Conservation (phyloP, 2,888 invertebrate genomes). For the Drosophila cognata region DNA sequence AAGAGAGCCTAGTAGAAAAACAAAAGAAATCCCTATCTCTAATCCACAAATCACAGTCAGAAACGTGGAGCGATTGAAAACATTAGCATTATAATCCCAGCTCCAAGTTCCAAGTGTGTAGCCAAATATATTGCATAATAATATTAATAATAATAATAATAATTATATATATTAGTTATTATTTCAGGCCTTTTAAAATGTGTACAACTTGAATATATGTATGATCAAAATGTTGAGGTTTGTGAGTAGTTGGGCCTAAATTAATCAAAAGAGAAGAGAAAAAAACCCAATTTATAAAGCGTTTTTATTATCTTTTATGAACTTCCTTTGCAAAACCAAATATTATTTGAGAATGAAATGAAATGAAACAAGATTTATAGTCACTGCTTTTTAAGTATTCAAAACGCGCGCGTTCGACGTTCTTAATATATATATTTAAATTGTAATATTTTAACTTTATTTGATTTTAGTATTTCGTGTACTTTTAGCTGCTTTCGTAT, state of each 20-base stretch:
- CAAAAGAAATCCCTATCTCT: slow-evolving; percentile 26
- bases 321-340: slow-evolving; percentile 75
- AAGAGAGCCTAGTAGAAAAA: slow-evolving; percentile 11
- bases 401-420: slow-evolving; percentile 28
- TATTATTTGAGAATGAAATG: slow-evolving; percentile 61
- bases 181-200: slow-evolving; percentile 66
- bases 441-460: slow-evolving; percentile 13
- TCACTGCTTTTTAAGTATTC: slow-evolving; percentile 74
- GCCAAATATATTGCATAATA: slow-evolving; percentile 74
- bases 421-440: slow-evolving; percentile 31
- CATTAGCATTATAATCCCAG: slow-evolving; percentile 11
- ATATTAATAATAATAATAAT: slow-evolving; percentile 12
- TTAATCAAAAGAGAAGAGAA: slow-evolving; percentile 20
- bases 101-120: slow-evolving; percentile 67
- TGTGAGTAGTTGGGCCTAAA: slow-evolving; percentile 32
- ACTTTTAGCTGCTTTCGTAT: slow-evolving; percentile 39
- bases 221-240: slow-evolving; percentile 6
- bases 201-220: slow-evolving; percentile 64
- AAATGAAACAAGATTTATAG: slow-evolving; percentile 60
- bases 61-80: slow-evolving; percentile 15
- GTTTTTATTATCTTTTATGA: slow-evolving; percentile 22
- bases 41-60: slow-evolving; percentile 62
- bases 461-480: slow-evolving; percentile 30
- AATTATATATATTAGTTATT: slow-evolving; percentile 35
- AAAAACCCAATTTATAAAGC: slow-evolving; percentile 17